phyloP scores from a whole-genome alignment of 2,113 vertebrate genomes.

The Salvelinus alpinus region DNA sequence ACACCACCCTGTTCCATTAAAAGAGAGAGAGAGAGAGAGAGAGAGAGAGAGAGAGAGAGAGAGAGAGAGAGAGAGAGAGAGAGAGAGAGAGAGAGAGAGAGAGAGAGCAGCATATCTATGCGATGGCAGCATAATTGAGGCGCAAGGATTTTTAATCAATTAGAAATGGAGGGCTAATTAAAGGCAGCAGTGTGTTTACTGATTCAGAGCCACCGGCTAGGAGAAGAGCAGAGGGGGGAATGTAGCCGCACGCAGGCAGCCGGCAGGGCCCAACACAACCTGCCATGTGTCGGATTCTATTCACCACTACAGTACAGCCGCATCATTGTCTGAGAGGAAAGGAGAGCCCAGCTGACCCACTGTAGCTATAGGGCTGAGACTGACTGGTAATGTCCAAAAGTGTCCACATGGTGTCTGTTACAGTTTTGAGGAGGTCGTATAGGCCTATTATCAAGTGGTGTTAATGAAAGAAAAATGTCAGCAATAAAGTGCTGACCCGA shows the following conservation, averaged over 20 bases:
- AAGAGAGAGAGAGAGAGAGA: not conserved
- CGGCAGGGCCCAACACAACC: not conserved
- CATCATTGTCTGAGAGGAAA: not conserved
- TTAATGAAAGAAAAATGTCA: not conserved
- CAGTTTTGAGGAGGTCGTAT: not conserved
- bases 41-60: not conserved
- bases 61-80: not conserved
- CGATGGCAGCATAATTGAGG: constrained; percentile 63
- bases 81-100: not conserved
- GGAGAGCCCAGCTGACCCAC: not conserved
- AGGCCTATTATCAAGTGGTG: not conserved
- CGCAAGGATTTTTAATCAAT: constrained; percentile 67
- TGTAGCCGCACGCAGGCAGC: not conserved
- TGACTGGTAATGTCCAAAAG: not conserved
- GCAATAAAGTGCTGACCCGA: not conserved
- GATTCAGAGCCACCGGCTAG: constrained; percentile 43
- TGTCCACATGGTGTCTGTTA: too few relatives aligned
- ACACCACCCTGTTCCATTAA: not conserved
- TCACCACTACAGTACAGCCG: not conserved
- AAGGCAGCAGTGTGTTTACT: constrained; percentile 66
- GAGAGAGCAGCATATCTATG: constrained; percentile 42
- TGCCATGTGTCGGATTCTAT: not conserved
- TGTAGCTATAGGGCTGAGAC: not conserved
- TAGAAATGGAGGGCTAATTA: constrained; percentile 64
- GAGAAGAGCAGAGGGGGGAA: constrained; percentile 13